A percentile compares a stretch with the other conserved stretches of the same genome.
These are phyloP conservation scores for Parelbella ahira DNA, from an alignment of 2,888 invertebrate genomes.

Conservation along the genomic window DNA sequence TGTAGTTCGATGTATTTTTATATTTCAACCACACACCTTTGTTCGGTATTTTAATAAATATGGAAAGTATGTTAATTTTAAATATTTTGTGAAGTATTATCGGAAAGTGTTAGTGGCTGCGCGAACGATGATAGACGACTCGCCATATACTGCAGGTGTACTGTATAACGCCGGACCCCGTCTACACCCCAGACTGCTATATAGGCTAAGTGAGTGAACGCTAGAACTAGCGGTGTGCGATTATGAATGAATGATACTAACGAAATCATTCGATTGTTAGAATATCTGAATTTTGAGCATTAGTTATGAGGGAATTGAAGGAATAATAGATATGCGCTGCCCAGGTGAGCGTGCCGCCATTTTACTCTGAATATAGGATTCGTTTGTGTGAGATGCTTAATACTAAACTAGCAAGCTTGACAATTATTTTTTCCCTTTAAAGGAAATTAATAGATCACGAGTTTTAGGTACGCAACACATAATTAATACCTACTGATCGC, in stretches of 20 bases:
- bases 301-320: slow-evolving; percentile 15
- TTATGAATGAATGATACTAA: slow-evolving; percentile 25
- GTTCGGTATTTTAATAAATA: too few species aligned
- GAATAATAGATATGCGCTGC: slow-evolving; percentile 5
- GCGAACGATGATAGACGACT: slow-evolving; percentile 4
- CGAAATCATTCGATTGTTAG: slow-evolving; percentile 25
- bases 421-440: too few species aligned
- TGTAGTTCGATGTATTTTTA: too few species aligned
- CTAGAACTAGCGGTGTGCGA: slow-evolving; percentile 31
- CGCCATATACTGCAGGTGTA: slow-evolving; percentile 23
- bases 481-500: too few species aligned
- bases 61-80: too few species aligned
- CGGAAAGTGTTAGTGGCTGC: slow-evolving; percentile 3
- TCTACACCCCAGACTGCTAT: slow-evolving; percentile 59
- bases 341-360: slow-evolving; percentile 24
- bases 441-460: too few species aligned
- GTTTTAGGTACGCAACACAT: too few species aligned
- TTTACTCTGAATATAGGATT: too few species aligned
- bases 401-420: too few species aligned
- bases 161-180: slow-evolving; percentile 44
- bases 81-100: slow-evolving; percentile 1
- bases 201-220: slow-evolving; percentile 72
- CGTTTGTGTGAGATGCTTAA: too few species aligned
- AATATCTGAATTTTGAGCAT: slow-evolving; percentile 23
- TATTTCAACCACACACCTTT: too few species aligned